Conservation (phyloP, 2,888 invertebrate genomes). For the Tribolium freemani region DNA sequence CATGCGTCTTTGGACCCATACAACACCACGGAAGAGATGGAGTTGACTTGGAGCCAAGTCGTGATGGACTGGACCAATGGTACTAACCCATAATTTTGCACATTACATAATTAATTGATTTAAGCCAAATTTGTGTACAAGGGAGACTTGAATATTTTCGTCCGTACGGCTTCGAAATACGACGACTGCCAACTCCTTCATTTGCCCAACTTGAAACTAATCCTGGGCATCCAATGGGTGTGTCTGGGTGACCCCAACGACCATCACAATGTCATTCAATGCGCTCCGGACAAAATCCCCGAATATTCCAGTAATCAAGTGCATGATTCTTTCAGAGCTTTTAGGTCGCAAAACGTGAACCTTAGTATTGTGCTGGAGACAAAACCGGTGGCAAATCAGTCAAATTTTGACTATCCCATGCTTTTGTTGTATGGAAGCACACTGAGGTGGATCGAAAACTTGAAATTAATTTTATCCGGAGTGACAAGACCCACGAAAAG, state of each 20-base stretch:
- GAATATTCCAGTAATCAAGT: constrained; percentile 97
- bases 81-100: constrained; percentile 50
- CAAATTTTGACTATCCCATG: constrained; percentile 75
- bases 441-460: constrained; percentile 94
- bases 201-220: constrained; percentile 88
- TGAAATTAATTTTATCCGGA: constrained; percentile 92
- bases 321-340: constrained; percentile 96
- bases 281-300: constrained; percentile 95
- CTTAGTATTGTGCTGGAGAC: constrained; percentile 85
- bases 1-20: constrained; percentile 98
- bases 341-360: constrained; percentile 89
- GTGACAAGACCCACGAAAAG: constrained; percentile 95
- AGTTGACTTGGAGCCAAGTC: constrained; percentile 94
- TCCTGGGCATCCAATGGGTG: constrained; percentile 89
- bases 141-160: constrained; percentile 94
- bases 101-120: not conserved
- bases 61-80: constrained; percentile 97
- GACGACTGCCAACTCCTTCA: constrained; percentile 96
- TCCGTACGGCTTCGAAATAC: constrained; percentile 98
- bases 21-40: constrained; percentile 99
- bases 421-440: constrained; percentile 93
- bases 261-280: constrained; percentile 95
- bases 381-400: constrained; percentile 70
- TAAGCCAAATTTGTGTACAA: constrained; percentile 88
- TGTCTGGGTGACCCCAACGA: constrained; percentile 95